Percentiles rank a stretch among this genome's conserved stretches.
Evolutionary conservation across 64 coral and sea anemone genomes (phyloP).

Genomic region (Acropora tenuis): DNA sequence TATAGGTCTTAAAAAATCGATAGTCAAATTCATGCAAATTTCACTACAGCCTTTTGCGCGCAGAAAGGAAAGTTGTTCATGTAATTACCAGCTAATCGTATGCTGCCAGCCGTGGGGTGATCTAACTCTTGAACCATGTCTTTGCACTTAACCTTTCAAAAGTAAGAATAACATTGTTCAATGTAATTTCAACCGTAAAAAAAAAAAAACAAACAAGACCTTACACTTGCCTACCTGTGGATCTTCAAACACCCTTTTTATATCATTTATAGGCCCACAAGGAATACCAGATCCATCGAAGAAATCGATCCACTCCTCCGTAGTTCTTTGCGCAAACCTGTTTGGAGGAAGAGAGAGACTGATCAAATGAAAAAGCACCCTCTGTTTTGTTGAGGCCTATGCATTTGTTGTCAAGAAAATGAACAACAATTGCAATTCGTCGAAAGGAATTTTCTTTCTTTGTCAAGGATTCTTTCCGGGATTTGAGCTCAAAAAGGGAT

Average conservation of each 20-base stretch:
- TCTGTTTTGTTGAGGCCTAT: background rate
- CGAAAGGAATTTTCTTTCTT: too few relatives aligned
- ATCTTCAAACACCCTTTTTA: conserved; percentile 80
- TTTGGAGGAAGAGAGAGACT: background rate
- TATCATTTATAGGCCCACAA: conserved; percentile 79
- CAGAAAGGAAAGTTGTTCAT: too few relatives aligned
- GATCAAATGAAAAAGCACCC: background rate
- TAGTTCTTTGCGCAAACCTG: conserved; percentile 70
- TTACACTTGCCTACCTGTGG: conserved; percentile 63
- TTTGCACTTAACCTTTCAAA: conserved; percentile 77
- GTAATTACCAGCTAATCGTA: conserved; percentile 71
- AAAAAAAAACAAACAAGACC: background rate
- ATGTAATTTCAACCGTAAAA: background rate
- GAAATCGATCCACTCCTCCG: conserved; percentile 62
- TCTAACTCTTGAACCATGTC: conserved; percentile 76
- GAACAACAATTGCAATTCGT: too few relatives aligned
- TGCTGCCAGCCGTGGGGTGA: conserved; percentile 74
- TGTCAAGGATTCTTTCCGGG: too few relatives aligned
- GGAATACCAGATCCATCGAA: conserved; percentile 74
- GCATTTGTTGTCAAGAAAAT: too few relatives aligned
- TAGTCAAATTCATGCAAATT: background rate
- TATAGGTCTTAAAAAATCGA: too few relatives aligned
- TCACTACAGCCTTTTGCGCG: too few relatives aligned
- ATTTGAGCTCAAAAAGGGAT: too few relatives aligned
- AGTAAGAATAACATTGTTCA: background rate